phyloP scores from a whole-genome alignment of 2,888 invertebrate genomes.

The Gryllus longicercus region DNA sequence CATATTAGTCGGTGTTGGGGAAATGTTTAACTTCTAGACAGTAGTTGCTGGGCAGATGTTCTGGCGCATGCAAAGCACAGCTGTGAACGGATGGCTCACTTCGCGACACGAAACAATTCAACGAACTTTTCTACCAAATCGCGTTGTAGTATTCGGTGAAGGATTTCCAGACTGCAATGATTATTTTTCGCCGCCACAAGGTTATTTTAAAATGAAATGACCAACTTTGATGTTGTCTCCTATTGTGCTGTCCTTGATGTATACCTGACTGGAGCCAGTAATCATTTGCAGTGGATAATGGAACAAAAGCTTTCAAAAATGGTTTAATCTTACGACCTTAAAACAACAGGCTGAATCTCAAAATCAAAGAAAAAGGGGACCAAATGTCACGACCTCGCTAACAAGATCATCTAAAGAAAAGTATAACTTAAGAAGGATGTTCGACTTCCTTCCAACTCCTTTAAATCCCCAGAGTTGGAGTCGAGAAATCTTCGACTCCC shows the following conservation, averaged over 20 bases:
- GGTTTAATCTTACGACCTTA: not conserved
- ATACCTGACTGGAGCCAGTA: not conserved
- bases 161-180: not conserved
- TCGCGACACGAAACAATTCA: not conserved
- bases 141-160: not conserved
- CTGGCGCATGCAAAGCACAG: not conserved
- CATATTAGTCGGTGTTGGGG: too few species aligned
- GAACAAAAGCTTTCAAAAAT: not conserved
- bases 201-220: not conserved
- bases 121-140: not conserved
- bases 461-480: not conserved
- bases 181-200: not conserved
- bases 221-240: not conserved
- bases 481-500: not conserved
- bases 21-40: too few species aligned
- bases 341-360: not conserved
- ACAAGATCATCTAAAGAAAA: not conserved
- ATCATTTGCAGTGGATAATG: not conserved
- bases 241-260: not conserved
- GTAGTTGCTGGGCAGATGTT: too few species aligned
- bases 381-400: not conserved
- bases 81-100: not conserved
- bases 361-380: not conserved
- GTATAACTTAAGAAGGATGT: not conserved
- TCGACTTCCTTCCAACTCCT: not conserved